phyloP scores from a whole-genome alignment of 2,797 vertebrate genomes.

The Falco concolor region DNA sequence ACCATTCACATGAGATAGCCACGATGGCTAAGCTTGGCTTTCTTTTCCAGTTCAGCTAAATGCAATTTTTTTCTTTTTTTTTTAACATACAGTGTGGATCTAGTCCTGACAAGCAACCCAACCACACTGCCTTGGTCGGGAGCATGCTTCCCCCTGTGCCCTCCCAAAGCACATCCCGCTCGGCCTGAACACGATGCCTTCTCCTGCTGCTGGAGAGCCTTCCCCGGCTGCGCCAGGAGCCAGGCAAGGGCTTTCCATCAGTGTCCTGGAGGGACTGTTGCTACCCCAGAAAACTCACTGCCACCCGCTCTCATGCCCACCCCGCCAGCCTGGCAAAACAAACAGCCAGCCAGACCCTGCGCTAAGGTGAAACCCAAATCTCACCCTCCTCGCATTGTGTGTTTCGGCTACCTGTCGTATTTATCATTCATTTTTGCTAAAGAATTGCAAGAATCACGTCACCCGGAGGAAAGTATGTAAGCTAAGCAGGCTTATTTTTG shows the following conservation, averaged over 20 bases:
- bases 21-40: background rate
- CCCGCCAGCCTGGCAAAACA: background rate
- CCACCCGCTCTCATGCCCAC: background rate
- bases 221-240: background rate
- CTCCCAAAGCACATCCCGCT: background rate
- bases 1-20: background rate
- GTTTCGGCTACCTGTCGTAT: background rate
- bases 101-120: background rate
- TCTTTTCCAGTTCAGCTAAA: background rate
- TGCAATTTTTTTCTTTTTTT: background rate
- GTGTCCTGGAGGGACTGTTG: background rate
- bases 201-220: background rate
- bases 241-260: background rate
- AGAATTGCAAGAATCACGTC: background rate
- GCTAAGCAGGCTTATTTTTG: background rate
- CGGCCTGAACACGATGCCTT: accelerated
- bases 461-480: background rate
- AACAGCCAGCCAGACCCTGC: background rate
- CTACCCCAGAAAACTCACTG: background rate
- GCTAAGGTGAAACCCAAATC: background rate
- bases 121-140: accelerated
- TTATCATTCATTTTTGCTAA: background rate
- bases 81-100: background rate
- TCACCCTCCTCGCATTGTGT: accelerated
- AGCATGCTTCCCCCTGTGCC: background rate